phyloP scores from a whole-genome alignment of 2,888 invertebrate genomes.

The Steinernema scapterisci region DNA sequence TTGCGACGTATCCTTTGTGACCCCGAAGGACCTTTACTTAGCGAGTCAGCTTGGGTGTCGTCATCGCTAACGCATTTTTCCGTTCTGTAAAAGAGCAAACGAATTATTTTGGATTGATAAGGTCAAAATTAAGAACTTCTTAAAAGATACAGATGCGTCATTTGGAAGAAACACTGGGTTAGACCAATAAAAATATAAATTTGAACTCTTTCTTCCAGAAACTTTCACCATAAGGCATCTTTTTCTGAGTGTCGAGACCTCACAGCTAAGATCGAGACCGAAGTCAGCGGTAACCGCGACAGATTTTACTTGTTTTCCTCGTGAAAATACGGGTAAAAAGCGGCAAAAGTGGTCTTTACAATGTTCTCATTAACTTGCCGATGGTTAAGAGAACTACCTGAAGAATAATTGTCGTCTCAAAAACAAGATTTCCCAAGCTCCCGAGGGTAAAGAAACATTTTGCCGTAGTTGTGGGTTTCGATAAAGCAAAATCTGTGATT shows the following conservation, averaged over 20 bases:
- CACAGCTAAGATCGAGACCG: too few species aligned
- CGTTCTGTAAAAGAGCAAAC: not conserved
- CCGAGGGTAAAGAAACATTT: not conserved
- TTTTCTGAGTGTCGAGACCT: too few species aligned
- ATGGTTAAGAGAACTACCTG: not conserved
- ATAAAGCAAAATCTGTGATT: not conserved
- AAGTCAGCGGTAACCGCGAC: not conserved
- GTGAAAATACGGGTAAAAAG: not conserved
- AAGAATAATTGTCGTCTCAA: conserved; percentile 7
- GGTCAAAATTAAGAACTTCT: not conserved
- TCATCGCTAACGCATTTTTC: conserved; percentile 21
- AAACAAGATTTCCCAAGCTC: conserved; percentile 14
- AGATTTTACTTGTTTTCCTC: not conserved
- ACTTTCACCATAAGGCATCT: too few species aligned
- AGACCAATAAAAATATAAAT: too few species aligned
- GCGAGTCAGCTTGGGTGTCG: not conserved
- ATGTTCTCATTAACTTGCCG: not conserved
- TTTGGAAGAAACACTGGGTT: too few species aligned
- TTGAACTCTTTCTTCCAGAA: too few species aligned
- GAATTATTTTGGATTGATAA: not conserved
- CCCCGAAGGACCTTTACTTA: conserved; percentile 17
- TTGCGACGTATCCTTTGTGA: conserved; percentile 28
- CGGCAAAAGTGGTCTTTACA: not conserved
- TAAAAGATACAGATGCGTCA: too few species aligned
- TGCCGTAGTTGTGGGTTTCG: not conserved